Percentiles rank a stretch among this genome's conserved stretches.
These are phyloP conservation scores for Salmo trutta DNA, from an alignment of 2,797 vertebrate species.

Conservation along the genomic window DNA sequence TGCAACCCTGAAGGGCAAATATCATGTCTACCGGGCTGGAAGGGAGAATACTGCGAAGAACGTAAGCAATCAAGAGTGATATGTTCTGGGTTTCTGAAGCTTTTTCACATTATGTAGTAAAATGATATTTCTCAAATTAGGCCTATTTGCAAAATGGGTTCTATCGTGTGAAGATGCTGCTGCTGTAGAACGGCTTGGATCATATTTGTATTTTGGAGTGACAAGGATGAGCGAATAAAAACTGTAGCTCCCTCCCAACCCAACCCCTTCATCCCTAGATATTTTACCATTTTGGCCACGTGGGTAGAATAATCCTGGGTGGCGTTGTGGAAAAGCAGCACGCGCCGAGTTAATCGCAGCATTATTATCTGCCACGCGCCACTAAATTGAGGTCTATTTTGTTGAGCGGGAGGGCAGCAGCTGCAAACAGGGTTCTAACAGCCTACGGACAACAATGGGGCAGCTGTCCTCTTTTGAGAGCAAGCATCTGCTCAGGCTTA, in stretches of 20 bases:
- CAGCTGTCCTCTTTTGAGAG: constrained; percentile 78
- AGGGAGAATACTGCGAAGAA: constrained; percentile 91
- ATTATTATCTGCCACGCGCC: constrained; percentile 82
- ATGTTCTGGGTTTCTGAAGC: constrained; percentile 34
- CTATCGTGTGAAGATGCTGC: background rate
- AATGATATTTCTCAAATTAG: background rate
- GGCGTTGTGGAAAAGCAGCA: constrained; percentile 67
- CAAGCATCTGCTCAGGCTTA: constrained; percentile 77
- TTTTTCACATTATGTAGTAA: background rate
- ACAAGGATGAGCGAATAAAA: background rate
- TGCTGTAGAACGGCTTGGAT: background rate
- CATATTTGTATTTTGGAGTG: background rate
- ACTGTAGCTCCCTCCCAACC: background rate
- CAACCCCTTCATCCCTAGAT: background rate
- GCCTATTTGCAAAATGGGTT: background rate
- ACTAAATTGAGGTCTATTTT: constrained; percentile 79
- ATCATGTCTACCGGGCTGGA: constrained; percentile 93
- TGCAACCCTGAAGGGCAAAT: constrained; percentile 89
- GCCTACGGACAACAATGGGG: constrained; percentile 78
- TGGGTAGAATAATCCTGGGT: constrained; percentile 71
- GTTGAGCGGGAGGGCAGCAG: constrained; percentile 76
- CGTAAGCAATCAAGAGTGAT: constrained; percentile 85
- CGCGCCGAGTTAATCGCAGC: constrained; percentile 80
- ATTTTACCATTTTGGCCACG: constrained; percentile 26
- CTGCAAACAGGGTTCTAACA: constrained; percentile 74